Percentiles rank a stretch among this genome's conserved stretches.
These are phyloP conservation scores for Antheraea yamamai DNA, from an alignment of 2,888 invertebrate species.

Conservation along the genomic window DNA sequence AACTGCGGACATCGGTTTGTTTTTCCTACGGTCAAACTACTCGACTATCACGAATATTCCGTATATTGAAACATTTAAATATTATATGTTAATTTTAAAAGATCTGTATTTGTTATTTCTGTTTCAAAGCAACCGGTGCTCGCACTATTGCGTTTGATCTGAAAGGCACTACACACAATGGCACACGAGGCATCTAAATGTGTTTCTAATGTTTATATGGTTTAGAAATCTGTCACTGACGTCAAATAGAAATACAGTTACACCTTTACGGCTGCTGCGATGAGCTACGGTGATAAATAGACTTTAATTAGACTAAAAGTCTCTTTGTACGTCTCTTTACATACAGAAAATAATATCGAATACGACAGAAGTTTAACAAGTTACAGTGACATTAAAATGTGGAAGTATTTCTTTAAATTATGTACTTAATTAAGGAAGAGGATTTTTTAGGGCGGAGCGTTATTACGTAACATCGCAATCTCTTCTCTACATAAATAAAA, in stretches of 20 bases:
- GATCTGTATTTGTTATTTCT: not conserved
- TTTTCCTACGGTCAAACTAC: no score
- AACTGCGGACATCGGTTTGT: no score
- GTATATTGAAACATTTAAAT: no score
- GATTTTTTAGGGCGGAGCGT: no score
- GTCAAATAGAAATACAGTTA: not conserved
- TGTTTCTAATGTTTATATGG: not conserved
- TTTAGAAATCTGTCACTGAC: not conserved
- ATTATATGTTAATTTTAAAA: not conserved
- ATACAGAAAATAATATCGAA: not conserved
- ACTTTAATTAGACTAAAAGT: not conserved
- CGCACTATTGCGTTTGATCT: not conserved
- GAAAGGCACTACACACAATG: not conserved
- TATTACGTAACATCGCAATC: no score
- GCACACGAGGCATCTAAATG: not conserved
- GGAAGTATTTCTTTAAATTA: no score
- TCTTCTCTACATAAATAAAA: no score
- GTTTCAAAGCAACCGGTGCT: not conserved
- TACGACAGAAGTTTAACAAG: not conserved
- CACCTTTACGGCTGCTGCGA: not conserved
- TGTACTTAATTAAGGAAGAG: no score
- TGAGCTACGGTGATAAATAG: not conserved
- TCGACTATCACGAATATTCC: no score
- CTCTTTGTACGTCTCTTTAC: not conserved
- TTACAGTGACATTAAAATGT: not conserved